Base-by-base conservation (phyloP, 2,797 vertebrate species). In the Esox lucius region DNA sequence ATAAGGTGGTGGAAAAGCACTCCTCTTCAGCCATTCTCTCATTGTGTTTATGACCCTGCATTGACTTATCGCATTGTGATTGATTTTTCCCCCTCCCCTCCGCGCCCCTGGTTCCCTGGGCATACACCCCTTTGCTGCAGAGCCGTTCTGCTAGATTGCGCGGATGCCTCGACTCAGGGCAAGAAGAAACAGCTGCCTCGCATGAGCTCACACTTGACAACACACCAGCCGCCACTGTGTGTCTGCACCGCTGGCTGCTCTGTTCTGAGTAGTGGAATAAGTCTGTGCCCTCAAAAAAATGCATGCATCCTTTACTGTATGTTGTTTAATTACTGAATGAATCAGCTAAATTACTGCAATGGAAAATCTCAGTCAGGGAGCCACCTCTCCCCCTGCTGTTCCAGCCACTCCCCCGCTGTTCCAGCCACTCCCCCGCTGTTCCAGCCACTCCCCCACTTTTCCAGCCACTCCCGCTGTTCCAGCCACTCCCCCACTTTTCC, bases 31-130 rank as follows among this genome's bases (percentile, higher is more conserved):
- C 26, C 31, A 39, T 24, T 72, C 64, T 64, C 59, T 64, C 53
- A 42, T 31, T 17, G 62, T 75, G 59, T 56, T 69, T 53, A 74
- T 67, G 51, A 17, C 39, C 62, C 42, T 68, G 39, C 64, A 33
- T 49, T 26, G 64, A 72, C 64, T 75, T 64, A 72, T 77, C 56
- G 69, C 67, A 61, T 74, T 69, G 51, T 24, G 24, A 78, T 71
- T 46, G 70, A 75, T 64, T 68, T 74, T 62, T 74, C 64, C 70
- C 65, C 61, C 68, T 59, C 28, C 15, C 26, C 61, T 15, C 56
- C 13, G 28, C 19, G 16, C 68, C 66, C 17, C 16, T n/a, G 42
- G 24, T 17, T 66, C 31, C 31, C 28, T 15, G 13, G 26, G 26
- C 31, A 4, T 12, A n/a, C n/a, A 1, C 42, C 7, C 33, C 13